Evolutionary conservation across 1,140 invertebrate species (phyloP).

Genomic region (Paracyclopina nana): DNA sequence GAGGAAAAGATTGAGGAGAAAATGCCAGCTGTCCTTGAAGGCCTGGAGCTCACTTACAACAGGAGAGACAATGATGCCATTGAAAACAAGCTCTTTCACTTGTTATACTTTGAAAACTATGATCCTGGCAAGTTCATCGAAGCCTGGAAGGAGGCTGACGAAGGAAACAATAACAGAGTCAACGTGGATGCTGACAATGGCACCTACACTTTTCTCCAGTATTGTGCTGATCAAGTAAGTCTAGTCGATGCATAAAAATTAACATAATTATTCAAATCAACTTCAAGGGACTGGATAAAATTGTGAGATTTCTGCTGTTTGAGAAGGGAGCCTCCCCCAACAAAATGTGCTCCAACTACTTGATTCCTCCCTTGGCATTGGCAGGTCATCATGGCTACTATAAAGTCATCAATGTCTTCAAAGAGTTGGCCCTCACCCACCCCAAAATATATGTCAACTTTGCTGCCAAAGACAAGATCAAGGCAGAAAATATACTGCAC

Average conservation of each 20-base stretch:
- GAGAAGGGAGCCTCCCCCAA: slow-evolving; percentile 4
- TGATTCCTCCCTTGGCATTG: not conserved
- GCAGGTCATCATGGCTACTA: slow-evolving; percentile 15
- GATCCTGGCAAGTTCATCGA: not conserved
- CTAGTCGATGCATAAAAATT: not conserved
- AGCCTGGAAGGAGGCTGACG: too few relatives aligned
- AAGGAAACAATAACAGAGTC: not conserved
- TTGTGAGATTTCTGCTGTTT: not conserved
- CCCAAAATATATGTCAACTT: slow-evolving; percentile 2
- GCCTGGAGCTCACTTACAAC: not conserved
- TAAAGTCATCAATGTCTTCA: not conserved
- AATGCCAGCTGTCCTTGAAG: too few relatives aligned
- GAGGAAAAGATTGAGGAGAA: not conserved
- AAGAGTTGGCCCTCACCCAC: too few relatives aligned
- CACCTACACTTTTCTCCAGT: slow-evolving; percentile 2
- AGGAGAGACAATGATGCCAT: not conserved
- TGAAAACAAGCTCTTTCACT: not conserved
- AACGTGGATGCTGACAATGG: slow-evolving; percentile 13
- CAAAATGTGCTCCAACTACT: not conserved
- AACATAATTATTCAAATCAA: not conserved
- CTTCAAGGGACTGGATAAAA: not conserved
- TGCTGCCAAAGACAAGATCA: not conserved
- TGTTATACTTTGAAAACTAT: not conserved
- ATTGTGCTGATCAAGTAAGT: not conserved
- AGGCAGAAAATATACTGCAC: slow-evolving; percentile 3